A percentile compares a stretch with the other conserved stretches of the same genome.
Conservation (phyloP, 1,140 invertebrate genomes). For the Vanessa atalanta region DNA sequence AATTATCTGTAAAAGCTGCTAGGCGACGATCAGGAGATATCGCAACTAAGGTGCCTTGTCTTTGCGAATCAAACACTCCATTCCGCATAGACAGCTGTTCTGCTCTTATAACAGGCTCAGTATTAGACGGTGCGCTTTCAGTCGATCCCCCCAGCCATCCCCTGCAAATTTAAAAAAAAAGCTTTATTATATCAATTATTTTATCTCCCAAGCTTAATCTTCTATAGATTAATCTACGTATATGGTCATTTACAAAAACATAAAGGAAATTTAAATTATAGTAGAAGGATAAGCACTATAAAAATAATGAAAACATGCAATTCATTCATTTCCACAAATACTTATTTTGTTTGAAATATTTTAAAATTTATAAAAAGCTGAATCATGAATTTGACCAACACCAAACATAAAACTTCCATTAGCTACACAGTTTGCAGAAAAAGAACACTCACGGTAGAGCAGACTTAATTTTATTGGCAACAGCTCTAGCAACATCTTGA, state of each 20-base stretch:
- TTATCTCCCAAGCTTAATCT: too few species aligned
- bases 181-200: too few species aligned
- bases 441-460: constrained; percentile 87
- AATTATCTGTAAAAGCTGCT: constrained; percentile 90
- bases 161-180: constrained; percentile 43
- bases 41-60: constrained; percentile 86
- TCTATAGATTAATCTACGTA: too few species aligned
- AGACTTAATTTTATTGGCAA: constrained; percentile 93
- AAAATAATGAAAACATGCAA: too few species aligned
- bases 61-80: constrained; percentile 91
- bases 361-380: too few species aligned
- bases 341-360: too few species aligned
- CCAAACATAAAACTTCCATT: too few species aligned
- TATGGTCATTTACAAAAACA: too few species aligned
- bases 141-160: constrained; percentile 82
- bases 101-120: constrained; percentile 79
- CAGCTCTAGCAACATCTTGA: constrained; percentile 92
- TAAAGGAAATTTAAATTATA: too few species aligned
- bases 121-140: constrained; percentile 67
- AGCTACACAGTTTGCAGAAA: not conserved
- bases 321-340: too few species aligned
- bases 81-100: constrained; percentile 87
- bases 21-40: constrained; percentile 91
- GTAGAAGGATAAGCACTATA: too few species aligned
- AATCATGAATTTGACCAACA: too few species aligned